These are phyloP conservation scores for Nasonia longicornis DNA, from an alignment of 1,140 invertebrate genomes.

Conservation along the genomic window DNA sequence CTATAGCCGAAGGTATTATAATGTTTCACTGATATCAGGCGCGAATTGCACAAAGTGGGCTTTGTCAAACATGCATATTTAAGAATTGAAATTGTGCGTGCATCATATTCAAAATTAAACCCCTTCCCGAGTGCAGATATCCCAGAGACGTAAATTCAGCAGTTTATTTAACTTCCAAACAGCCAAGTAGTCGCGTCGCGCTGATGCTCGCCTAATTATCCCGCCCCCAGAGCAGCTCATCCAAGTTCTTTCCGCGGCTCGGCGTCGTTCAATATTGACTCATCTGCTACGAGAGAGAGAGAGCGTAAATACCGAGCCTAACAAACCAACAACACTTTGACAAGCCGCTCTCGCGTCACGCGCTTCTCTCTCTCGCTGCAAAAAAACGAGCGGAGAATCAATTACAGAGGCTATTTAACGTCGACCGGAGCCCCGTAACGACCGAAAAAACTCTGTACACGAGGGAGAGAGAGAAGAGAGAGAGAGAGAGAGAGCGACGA, in stretches of 20 bases:
- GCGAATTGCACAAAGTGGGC: too few relatives aligned
- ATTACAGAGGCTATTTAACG: slow-evolving; percentile 18
- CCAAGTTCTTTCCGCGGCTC: slow-evolving; percentile 1
- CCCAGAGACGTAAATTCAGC: background rate
- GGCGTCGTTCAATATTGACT: slow-evolving; percentile 21
- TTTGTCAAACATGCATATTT: too few relatives aligned
- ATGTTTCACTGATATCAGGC: too few relatives aligned
- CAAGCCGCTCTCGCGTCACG: background rate
- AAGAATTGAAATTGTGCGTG: too few relatives aligned
- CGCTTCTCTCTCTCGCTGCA: background rate
- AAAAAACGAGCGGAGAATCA: slow-evolving; percentile 14
- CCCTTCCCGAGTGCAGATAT: too few relatives aligned
- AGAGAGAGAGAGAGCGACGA: too few relatives aligned
- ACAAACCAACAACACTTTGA: background rate
- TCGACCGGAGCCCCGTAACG: background rate
- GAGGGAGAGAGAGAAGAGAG: too few relatives aligned
- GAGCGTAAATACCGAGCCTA: background rate
- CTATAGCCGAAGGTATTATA: too few relatives aligned
- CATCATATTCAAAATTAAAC: background rate
- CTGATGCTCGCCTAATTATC: slow-evolving; percentile 14
- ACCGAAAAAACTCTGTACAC: background rate
- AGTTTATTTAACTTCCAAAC: background rate
- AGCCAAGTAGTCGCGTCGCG: background rate
- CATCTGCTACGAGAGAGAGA: background rate
- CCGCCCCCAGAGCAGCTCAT: background rate